Evolutionary conservation across 1,140 invertebrate genomes (phyloP).

Genomic region (Bombus ignitus): DNA sequence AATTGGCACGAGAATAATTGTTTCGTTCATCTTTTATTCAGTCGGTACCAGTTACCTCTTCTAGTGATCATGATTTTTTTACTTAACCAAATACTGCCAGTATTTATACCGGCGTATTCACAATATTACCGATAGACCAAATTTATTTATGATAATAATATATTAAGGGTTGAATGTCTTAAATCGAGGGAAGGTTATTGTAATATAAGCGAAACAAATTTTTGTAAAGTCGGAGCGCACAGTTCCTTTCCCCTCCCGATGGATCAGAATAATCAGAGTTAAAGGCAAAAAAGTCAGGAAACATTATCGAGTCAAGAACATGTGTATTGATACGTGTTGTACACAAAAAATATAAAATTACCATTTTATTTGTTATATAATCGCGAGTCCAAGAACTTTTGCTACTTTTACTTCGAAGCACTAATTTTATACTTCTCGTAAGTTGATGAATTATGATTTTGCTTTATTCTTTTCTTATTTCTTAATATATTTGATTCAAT

Average conservation of each 20-base stretch:
- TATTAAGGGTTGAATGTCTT: slow-evolving; percentile 80
- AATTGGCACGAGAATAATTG: slow-evolving; percentile 28
- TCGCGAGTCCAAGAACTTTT: slow-evolving; percentile 12
- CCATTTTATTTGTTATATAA: background rate
- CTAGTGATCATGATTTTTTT: slow-evolving; percentile 73
- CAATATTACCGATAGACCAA: slow-evolving; percentile 83
- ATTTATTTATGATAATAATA: slow-evolving; percentile 84
- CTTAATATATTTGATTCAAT: slow-evolving; percentile 13
- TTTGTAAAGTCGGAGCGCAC: slow-evolving; percentile 81
- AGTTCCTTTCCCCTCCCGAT: slow-evolving; percentile 76
- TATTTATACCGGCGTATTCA: slow-evolving; percentile 81
- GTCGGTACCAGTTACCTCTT: slow-evolving; percentile 68
- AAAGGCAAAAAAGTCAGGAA: slow-evolving; percentile 59
- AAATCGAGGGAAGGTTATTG: slow-evolving; percentile 79
- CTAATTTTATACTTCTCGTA: background rate
- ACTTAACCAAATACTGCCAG: slow-evolving; percentile 82
- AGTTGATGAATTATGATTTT: background rate
- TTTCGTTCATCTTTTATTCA: slow-evolving; percentile 35
- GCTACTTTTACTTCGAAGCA: background rate
- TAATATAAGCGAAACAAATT: slow-evolving; percentile 78
- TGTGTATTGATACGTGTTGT: background rate
- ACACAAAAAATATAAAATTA: background rate
- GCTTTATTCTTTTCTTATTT: background rate
- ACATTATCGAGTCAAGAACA: slow-evolving; percentile 66
- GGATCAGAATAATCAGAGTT: slow-evolving; percentile 65